Percentiles rank a stretch among this genome's conserved stretches.
Evolutionary conservation across 2,113 vertebrate species (phyloP).

Genomic region (Ceuthmochares aereus): DNA sequence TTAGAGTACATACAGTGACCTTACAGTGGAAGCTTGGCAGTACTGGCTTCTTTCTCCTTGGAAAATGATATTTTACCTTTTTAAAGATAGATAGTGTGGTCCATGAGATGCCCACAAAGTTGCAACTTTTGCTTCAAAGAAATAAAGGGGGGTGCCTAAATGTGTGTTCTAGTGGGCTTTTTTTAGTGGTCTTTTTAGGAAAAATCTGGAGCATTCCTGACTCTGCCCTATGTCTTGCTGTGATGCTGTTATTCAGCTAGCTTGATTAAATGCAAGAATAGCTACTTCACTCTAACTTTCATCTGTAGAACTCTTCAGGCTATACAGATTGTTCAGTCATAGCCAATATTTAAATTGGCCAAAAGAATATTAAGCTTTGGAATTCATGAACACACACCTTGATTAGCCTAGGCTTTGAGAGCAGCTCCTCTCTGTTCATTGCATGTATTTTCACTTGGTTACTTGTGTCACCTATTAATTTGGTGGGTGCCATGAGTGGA

Average conservation of each 20-base stretch:
- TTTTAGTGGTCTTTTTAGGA: neutral
- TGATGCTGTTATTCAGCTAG: neutral
- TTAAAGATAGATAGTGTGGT: neutral
- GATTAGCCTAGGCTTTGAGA: neutral
- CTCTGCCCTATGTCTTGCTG: neutral
- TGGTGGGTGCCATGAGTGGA: neutral
- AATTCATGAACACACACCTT: neutral
- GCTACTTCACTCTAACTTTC: neutral
- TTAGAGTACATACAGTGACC: neutral
- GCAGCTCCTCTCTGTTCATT: neutral
- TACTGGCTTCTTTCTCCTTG: conserved; percentile 41
- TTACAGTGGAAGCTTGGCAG: conserved; percentile 17
- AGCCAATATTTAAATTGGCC: neutral
- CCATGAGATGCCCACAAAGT: neutral
- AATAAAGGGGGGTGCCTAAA: neutral
- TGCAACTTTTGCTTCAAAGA: conserved; percentile 1
- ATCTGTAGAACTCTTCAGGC: neutral
- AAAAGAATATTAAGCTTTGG: neutral
- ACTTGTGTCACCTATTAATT: neutral
- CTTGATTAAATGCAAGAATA: neutral
- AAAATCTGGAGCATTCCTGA: neutral
- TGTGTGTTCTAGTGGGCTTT: neutral
- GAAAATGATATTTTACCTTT: conserved; percentile 2
- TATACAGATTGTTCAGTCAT: neutral
- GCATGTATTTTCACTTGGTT: neutral